Evolutionary conservation across 2,888 invertebrate species (phyloP).

Genomic region (Patella pellucida): DNA sequence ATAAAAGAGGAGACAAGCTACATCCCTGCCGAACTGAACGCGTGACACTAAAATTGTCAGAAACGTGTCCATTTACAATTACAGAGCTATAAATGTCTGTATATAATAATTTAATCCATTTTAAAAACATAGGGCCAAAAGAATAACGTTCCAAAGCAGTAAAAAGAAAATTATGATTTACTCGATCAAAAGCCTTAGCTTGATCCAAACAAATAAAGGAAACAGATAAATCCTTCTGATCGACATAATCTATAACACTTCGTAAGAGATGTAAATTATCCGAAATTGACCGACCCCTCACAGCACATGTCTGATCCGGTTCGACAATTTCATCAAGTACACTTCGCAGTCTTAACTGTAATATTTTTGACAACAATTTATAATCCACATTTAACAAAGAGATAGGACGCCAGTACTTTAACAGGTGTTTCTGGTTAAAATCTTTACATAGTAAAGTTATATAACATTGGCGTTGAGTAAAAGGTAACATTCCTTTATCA

Average conservation of each 20-base stretch:
- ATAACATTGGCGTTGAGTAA: conserved; percentile 21
- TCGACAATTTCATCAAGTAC: conserved; percentile 35
- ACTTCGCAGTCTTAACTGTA: conserved; percentile 34
- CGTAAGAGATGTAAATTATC: conserved; percentile 42
- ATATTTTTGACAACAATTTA: conserved; percentile 42
- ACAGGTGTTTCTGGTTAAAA: conserved; percentile 20
- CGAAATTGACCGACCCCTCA: conserved; percentile 39
- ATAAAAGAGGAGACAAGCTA: background rate
- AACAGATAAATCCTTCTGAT: conserved; percentile 35
- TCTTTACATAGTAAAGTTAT: conserved; percentile 43
- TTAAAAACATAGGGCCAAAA: conserved; percentile 38
- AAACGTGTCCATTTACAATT: conserved; percentile 37
- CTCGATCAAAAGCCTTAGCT: conserved; percentile 47
- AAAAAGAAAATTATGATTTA: conserved; percentile 39
- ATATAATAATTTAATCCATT: conserved; percentile 43
- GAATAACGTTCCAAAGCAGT: conserved; percentile 36
- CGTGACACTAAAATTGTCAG: conserved; percentile 5
- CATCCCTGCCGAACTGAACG: background rate
- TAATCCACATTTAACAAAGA: conserved; percentile 42
- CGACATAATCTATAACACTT: conserved; percentile 38
- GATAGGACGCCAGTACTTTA: conserved; percentile 45
- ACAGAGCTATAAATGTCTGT: conserved; percentile 35
- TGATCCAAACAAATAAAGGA: conserved; percentile 43
- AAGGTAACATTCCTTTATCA: conserved; percentile 11
- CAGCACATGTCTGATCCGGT: conserved; percentile 42